Evolutionary conservation across 2,113 vertebrate genomes (phyloP).

Genomic region (Montifringilla adamsi): DNA sequence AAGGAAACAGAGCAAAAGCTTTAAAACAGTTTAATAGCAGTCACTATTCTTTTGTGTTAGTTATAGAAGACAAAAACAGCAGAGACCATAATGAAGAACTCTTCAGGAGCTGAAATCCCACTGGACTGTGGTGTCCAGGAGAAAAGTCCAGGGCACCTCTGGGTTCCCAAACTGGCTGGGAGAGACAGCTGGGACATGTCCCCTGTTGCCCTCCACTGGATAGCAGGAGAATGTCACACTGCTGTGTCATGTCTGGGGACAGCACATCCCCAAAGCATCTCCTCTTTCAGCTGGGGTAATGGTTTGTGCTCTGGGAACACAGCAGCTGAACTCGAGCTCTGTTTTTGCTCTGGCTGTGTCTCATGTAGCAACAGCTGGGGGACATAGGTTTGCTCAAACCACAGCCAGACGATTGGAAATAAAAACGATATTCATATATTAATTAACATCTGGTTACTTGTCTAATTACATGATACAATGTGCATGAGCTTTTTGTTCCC

Average conservation of each 20-base stretch:
- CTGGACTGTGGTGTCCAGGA: background rate
- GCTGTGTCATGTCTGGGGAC: background rate
- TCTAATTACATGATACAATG: conserved; percentile 47
- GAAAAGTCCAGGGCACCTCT: background rate
- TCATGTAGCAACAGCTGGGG: conserved; percentile 46
- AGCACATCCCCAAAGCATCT: conserved; percentile 3
- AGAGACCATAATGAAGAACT: background rate
- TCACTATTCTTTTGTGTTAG: background rate
- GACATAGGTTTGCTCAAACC: conserved; percentile 55
- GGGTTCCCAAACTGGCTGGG: background rate
- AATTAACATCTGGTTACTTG: conserved; percentile 39
- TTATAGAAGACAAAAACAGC: background rate
- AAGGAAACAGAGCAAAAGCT: background rate
- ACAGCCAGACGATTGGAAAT: conserved; percentile 59
- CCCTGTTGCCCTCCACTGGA: conserved; percentile 55
- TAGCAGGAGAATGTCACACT: background rate
- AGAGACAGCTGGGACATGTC: background rate
- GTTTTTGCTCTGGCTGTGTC: conserved; percentile 1
- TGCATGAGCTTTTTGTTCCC: conserved; percentile 41
- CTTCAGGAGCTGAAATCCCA: background rate
- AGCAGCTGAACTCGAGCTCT: conserved; percentile 30
- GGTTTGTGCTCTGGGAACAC: background rate
- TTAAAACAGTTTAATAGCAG: background rate
- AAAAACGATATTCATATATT: conserved; percentile 57
- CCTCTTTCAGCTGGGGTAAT: conserved; percentile 13